Conservation (phyloP, 1,140 invertebrate genomes). For the Saccostrea glomerata region DNA sequence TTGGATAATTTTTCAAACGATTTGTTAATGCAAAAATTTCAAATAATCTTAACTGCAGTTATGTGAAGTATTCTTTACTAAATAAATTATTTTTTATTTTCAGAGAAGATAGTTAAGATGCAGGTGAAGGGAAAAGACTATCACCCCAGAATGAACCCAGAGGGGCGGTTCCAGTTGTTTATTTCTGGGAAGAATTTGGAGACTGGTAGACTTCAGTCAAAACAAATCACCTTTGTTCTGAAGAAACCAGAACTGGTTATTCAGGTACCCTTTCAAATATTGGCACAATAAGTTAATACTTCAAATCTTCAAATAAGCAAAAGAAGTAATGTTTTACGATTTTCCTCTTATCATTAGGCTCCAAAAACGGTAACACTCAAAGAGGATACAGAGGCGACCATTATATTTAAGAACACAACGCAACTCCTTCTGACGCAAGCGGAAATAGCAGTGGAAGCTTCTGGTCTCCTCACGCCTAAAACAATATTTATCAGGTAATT, state of each 20-base stretch:
- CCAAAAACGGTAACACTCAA: conserved; percentile 9
- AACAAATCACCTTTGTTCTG: conserved; percentile 6
- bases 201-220: conserved; percentile 33
- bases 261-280: neutral
- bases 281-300: too few species aligned
- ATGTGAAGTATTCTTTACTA: too few species aligned
- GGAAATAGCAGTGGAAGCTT: conserved; percentile 25
- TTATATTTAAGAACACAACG: conserved; percentile 34
- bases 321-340: neutral
- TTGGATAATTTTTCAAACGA: neutral
- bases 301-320: too few species aligned
- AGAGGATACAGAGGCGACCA: conserved; percentile 37
- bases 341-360: neutral
- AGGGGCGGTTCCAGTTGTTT: conserved; percentile 40
- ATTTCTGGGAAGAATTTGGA: conserved; percentile 40
- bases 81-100: neutral
- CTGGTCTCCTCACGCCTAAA: neutral
- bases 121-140: conserved; percentile 4
- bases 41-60: neutral
- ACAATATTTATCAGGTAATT: neutral
- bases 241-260: conserved; percentile 43
- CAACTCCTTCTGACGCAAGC: conserved; percentile 31
- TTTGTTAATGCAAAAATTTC: neutral
- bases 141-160: conserved; percentile 28
- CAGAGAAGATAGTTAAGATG: neutral